Conservation (phyloP, 2,797 vertebrate genomes). For the Dipus sagitta region DNA sequence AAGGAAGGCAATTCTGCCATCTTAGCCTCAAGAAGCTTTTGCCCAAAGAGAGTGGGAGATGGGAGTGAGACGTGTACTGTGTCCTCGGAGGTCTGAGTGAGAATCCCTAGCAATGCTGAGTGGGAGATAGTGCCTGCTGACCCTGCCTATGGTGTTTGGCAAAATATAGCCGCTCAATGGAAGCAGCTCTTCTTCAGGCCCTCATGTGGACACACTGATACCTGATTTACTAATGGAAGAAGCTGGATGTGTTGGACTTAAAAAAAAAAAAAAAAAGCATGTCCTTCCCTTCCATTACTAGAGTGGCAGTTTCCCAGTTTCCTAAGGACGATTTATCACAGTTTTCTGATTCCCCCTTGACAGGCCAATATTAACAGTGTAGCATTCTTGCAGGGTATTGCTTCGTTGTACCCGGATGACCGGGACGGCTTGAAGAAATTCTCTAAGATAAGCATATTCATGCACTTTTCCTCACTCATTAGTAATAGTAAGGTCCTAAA, state of each 20-base stretch:
- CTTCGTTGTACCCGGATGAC: background rate
- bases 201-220: background rate
- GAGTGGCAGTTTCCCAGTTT: background rate
- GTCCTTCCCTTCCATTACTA: background rate
- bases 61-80: fast-evolving
- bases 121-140: background rate
- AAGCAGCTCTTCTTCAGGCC: background rate
- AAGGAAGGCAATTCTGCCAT: too few relatives aligned
- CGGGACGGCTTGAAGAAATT: background rate
- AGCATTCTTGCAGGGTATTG: background rate
- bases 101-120: background rate
- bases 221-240: background rate
- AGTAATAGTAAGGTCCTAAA: conserved; percentile 13
- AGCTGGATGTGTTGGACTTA: conserved; percentile 17
- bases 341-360: background rate
- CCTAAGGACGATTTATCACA: background rate
- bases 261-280: background rate
- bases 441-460: background rate
- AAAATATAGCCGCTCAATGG: background rate
- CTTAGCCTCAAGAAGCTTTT: background rate
- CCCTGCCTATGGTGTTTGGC: background rate
- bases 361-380: background rate
- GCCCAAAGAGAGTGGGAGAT: background rate
- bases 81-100: background rate
- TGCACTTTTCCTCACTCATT: conserved; percentile 24